Percentiles rank a stretch among this genome's conserved stretches.
phyloP scores from a whole-genome alignment of 1,140 invertebrate species.

The Microplitis demolitor region DNA sequence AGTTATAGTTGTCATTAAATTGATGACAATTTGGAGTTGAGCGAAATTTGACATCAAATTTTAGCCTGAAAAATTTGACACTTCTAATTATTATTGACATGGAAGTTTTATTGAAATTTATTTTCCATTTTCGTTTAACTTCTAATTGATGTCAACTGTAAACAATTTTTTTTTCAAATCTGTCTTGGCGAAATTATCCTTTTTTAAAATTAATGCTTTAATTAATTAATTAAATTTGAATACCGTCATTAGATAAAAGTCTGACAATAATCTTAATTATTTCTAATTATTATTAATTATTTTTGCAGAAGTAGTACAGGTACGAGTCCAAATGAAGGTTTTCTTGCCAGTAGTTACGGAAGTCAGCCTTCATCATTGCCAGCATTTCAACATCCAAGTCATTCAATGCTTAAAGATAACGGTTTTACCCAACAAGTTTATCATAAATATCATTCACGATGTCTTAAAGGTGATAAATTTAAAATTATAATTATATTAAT shows the following conservation, averaged over 20 bases:
- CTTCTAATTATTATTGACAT: too few relatives aligned
- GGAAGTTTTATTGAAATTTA: background rate
- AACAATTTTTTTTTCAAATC: too few relatives aligned
- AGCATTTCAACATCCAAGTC: constrained; percentile 94
- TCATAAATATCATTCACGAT: constrained; percentile 91
- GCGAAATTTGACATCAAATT: background rate
- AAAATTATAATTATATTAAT: constrained; percentile 7
- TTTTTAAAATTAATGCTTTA: too few relatives aligned
- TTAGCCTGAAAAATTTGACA: too few relatives aligned
- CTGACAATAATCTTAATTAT: background rate
- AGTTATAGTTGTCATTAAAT: too few relatives aligned
- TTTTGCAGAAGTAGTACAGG: constrained; percentile 72
- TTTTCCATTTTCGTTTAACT: too few relatives aligned
- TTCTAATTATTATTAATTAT: constrained; percentile 10
- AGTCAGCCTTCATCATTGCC: constrained; percentile 82
- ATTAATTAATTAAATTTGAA: background rate
- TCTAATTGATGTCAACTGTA: too few relatives aligned
- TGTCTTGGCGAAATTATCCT: too few relatives aligned
- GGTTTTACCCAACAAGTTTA: constrained; percentile 97
- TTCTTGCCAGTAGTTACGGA: constrained; percentile 72
- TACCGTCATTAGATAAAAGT: background rate
- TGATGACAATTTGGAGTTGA: background rate
- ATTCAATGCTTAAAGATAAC: constrained; percentile 94
- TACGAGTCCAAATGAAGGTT: constrained; percentile 71
- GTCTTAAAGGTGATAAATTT: constrained; percentile 80